Base-by-base conservation (phyloP, 2,888 invertebrate species). In the Anaspis maculata region DNA sequence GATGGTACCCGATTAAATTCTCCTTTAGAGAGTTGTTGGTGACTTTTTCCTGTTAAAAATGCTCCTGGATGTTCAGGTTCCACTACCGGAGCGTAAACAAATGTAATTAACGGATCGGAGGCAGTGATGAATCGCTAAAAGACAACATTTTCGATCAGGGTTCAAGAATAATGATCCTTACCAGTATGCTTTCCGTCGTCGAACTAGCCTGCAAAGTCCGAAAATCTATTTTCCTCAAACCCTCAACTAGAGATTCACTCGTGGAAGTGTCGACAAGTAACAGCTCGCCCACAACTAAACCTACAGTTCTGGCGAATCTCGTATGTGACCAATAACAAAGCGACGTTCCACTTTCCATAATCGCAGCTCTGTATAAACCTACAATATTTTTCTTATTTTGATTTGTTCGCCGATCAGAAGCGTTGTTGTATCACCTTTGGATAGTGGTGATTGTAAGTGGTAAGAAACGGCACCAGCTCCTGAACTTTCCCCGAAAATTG, bases 401-500 rank as follows among this genome's bases (percentile, higher is more conserved):
- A 19, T 6, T 19, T 19, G 19, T 19, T 6, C 5, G 9, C 9
- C 19, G 9, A n/a, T n/a, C 19, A 19, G 19, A 19, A 19, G 19
- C 19, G 9, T 19, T 19, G 9, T n/a, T n/a, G n/a, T n/a, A 9
- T 5, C 9, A 19, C 19, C 19, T 19, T 19, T 9, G 9, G 6
- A 6, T 6, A 19, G 19, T 6, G 19, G 19, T 5, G 19, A 19
- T 19, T 19, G 10, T 19, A 46, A 23, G 5, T 45, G 46, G 16
- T 40, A 43, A 5, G 33, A 22, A 22, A 34, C 29, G 9, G 42
- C 41, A 15, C 37, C 42, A 9, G 35, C 29, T 6, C 46, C 46
- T 7, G 46, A 44, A 27, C 46, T 46, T 29, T 42, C 32, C 4
- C 44, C 44, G 27, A 42, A 39, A 30, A 46, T 45, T 6, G 41